Conservation (phyloP, 2,113 vertebrate genomes). For the Laticauda laticaudata region DNA sequence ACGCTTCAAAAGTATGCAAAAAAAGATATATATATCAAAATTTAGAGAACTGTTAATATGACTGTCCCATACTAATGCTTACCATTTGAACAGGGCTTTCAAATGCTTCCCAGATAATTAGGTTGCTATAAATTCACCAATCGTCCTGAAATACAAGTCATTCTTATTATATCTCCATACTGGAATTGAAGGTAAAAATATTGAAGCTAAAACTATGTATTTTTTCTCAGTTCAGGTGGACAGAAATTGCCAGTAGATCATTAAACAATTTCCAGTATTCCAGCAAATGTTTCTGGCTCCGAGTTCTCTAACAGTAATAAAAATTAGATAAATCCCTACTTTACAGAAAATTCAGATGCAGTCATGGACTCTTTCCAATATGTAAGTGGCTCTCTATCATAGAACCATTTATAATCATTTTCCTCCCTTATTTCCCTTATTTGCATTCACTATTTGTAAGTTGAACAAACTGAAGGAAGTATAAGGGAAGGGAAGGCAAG, state of each 20-base stretch:
- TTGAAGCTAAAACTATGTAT: neutral
- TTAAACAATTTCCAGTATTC: neutral
- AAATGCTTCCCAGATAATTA: neutral
- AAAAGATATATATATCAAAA: neutral
- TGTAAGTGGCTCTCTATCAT: neutral
- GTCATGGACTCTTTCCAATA: neutral
- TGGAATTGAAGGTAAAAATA: neutral
- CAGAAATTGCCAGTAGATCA: neutral
- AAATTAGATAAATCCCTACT: neutral
- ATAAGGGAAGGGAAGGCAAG: neutral
- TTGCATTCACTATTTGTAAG: neutral
- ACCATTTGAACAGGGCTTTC: neutral
- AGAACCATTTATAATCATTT: neutral
- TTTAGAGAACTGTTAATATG: neutral
- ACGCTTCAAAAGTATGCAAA: neutral
- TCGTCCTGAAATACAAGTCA: neutral
- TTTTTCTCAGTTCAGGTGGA: neutral
- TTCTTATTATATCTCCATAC: neutral
- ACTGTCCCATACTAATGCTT: neutral
- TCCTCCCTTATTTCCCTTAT: neutral
- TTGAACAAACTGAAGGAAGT: neutral
- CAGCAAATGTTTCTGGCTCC: neutral
- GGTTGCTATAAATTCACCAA: neutral
- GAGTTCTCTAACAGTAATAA: neutral
- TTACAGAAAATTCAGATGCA: neutral